These are phyloP conservation scores for Microctenopoma lineatum DNA, from an alignment of 2,797 vertebrate genomes.

Conservation along the genomic window DNA sequence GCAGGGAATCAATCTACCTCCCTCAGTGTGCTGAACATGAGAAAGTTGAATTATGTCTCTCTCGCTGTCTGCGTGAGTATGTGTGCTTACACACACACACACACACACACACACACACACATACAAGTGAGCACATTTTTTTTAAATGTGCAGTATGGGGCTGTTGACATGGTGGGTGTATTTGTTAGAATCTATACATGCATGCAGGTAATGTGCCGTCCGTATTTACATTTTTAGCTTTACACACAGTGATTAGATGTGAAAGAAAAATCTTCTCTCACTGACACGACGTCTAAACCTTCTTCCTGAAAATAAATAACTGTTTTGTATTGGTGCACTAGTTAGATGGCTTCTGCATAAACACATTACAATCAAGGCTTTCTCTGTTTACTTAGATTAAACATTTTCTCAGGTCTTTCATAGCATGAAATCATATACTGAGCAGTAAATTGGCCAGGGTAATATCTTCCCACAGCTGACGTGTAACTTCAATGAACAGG, in stretches of 20 bases:
- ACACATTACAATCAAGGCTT: background rate
- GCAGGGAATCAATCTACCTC: constrained; percentile 75
- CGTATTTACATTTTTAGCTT: background rate
- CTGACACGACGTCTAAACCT: background rate
- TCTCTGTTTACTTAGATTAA: background rate
- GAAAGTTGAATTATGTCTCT: constrained; percentile 70
- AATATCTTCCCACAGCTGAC: too few species aligned
- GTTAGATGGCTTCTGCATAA: background rate
- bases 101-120: constrained; percentile 10
- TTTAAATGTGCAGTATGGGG: constrained; percentile 38
- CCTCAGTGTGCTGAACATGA: constrained; percentile 65
- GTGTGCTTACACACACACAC: background rate
- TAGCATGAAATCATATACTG: background rate
- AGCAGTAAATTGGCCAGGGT: background rate
- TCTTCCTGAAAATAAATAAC: background rate
- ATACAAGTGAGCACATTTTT: constrained; percentile 21
- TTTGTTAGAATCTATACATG: constrained; percentile 39
- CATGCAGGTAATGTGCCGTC: constrained; percentile 18
- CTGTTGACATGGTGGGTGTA: constrained; percentile 50
- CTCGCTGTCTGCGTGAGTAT: constrained; percentile 19
- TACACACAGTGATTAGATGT: background rate
- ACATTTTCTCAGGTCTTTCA: background rate
- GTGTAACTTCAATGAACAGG: background rate
- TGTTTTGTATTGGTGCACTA: background rate
- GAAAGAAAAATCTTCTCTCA: background rate